A percentile compares a stretch with the other conserved stretches of the same genome.
phyloP scores from a whole-genome alignment of 2,797 vertebrate species.

The Naso thynnoides region DNA sequence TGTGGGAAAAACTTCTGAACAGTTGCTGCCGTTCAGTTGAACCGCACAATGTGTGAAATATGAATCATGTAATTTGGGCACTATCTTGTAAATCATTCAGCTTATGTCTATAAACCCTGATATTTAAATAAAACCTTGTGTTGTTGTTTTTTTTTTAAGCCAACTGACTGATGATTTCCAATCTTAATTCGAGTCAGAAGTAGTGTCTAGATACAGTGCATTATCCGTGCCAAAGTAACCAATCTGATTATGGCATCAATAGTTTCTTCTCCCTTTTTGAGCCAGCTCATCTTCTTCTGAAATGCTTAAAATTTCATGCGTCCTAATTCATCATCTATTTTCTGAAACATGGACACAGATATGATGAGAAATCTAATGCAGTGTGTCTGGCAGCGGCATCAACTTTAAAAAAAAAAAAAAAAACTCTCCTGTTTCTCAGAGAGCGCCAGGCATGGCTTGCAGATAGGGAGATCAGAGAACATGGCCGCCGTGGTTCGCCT shows the following conservation, averaged over 20 bases:
- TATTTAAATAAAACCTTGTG: constrained; percentile 29
- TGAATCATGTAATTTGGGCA: constrained; percentile 32
- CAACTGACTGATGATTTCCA: constrained; percentile 22
- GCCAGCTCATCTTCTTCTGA: constrained; percentile 38
- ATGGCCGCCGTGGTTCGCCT: constrained; percentile 81
- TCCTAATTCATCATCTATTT: constrained; percentile 75
- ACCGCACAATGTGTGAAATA: constrained; percentile 36
- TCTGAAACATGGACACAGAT: constrained; percentile 71
- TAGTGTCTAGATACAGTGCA: background rate
- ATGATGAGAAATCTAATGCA: constrained; percentile 73
- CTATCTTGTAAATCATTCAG: constrained; percentile 32
- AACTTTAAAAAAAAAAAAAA: constrained; percentile 69
- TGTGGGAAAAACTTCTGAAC: constrained; percentile 34
- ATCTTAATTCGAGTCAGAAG: constrained; percentile 14
- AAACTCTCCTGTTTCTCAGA: constrained; percentile 75
- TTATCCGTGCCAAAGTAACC: background rate
- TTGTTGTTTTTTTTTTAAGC: background rate
- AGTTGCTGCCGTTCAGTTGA: constrained; percentile 30
- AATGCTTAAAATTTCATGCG: constrained; percentile 53
- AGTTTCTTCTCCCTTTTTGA: constrained; percentile 9
- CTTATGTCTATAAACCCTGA: constrained; percentile 28
- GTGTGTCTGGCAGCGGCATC: constrained; percentile 71
- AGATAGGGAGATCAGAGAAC: constrained; percentile 78
- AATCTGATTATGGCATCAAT: constrained; percentile 4
- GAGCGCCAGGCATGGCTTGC: constrained; percentile 76